Evolutionary conservation across 1,140 invertebrate genomes (phyloP).

Genomic region (Acyrthosiphon pisum): DNA sequence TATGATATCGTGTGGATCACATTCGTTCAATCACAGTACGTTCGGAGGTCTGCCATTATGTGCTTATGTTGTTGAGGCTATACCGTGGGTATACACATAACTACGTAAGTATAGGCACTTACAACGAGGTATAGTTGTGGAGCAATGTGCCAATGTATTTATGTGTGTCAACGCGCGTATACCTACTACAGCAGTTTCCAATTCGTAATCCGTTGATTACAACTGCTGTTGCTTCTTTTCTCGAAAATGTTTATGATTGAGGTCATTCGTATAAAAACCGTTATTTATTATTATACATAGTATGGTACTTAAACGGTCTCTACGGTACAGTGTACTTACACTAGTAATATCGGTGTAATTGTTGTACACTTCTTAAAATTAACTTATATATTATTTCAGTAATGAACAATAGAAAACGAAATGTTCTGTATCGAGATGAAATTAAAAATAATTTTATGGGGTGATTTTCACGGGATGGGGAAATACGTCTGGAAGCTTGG

Average conservation of each 20-base stretch:
- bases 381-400: neutral
- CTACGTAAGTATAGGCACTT: neutral
- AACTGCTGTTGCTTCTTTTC: conserved; percentile 22
- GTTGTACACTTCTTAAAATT: neutral
- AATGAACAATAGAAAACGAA: neutral
- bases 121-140: neutral
- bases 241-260: neutral
- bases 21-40: neutral
- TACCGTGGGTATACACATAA: neutral
- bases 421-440: neutral
- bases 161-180: conserved; percentile 3
- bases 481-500: neutral
- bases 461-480: neutral
- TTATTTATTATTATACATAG: neutral
- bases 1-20: neutral
- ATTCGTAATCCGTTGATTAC: conserved; percentile 21
- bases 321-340: neutral
- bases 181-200: conserved; percentile 8
- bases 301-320: neutral
- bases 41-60: conserved; percentile 1
- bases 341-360: neutral
- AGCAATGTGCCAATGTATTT: neutral
- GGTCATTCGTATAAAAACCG: conserved; percentile 19
- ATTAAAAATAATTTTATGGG: neutral
- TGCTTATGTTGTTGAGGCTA: neutral